Evolutionary conservation across 2,888 invertebrate species (phyloP).

Genomic region (Cloeon dipterum): DNA sequence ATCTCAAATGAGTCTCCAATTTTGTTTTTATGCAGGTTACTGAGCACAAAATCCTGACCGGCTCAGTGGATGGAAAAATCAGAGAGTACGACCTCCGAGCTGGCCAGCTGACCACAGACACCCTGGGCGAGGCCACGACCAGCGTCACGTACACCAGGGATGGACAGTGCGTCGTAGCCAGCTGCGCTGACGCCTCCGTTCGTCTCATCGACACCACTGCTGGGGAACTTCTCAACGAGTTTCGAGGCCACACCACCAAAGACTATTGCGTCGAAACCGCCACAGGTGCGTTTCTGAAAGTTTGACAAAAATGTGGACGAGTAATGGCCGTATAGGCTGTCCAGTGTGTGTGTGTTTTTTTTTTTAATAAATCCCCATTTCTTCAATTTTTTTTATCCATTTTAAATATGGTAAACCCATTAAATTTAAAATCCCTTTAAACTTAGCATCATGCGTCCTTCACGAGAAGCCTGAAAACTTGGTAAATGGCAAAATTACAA

Average conservation of each 20-base stretch:
- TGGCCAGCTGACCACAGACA: constrained; percentile 63
- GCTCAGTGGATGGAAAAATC: constrained; percentile 72
- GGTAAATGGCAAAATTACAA: too few relatives aligned
- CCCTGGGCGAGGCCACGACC: constrained; percentile 63
- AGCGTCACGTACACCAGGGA: constrained; percentile 72
- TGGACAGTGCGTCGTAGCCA: constrained; percentile 71
- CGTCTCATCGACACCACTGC: constrained; percentile 72
- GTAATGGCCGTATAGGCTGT: too few relatives aligned
- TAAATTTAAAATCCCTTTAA: too few relatives aligned
- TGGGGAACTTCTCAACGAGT: constrained; percentile 55
- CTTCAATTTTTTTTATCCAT: too few relatives aligned
- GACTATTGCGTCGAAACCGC: constrained; percentile 75
- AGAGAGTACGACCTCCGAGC: constrained; percentile 78
- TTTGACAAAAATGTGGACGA: too few relatives aligned
- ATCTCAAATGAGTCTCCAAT: too few relatives aligned
- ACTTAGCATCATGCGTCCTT: too few relatives aligned
- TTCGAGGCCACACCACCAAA: constrained; percentile 57
- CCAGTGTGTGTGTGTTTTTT: too few relatives aligned
- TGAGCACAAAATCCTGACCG: constrained; percentile 72
- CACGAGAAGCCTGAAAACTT: too few relatives aligned
- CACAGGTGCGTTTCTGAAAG: too few relatives aligned
- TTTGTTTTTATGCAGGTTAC: constrained; percentile 43
- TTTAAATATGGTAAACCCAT: too few relatives aligned
- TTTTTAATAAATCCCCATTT: too few relatives aligned
- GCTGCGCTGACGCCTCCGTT: constrained; percentile 61